phyloP scores from a whole-genome alignment of 2,888 invertebrate genomes.

The Heliconius erato region DNA sequence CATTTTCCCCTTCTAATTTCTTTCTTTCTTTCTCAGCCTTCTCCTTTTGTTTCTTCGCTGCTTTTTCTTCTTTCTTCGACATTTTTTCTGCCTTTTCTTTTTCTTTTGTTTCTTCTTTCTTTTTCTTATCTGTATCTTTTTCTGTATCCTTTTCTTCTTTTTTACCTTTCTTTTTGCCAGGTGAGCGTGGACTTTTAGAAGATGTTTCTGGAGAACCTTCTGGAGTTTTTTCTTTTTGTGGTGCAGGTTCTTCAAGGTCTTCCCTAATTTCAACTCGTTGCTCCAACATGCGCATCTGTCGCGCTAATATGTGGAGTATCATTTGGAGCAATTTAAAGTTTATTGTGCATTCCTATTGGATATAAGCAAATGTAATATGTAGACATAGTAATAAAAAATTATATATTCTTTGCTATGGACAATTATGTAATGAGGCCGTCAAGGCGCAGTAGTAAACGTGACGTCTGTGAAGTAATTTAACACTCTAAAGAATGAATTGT shows the following conservation, averaged over 20 bases:
- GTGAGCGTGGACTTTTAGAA: conserved; percentile 46
- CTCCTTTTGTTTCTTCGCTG: conserved; percentile 47
- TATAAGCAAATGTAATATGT: background rate
- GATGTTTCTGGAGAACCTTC: conserved; percentile 40
- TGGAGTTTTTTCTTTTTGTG: conserved; percentile 35
- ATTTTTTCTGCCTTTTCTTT: conserved; percentile 21
- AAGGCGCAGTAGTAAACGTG: too few relatives aligned
- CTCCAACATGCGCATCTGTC: conserved; percentile 71
- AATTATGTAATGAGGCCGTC: too few relatives aligned
- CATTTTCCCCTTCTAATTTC: conserved; percentile 13
- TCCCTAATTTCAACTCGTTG: conserved; percentile 67
- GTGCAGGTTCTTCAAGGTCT: conserved; percentile 48
- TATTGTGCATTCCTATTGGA: conserved; percentile 64
- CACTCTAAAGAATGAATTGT: too few relatives aligned
- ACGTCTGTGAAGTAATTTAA: too few relatives aligned
- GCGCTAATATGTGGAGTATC: conserved; percentile 71
- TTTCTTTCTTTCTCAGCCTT: conserved; percentile 42
- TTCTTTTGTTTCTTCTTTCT: conserved; percentile 35
- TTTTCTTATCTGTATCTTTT: conserved; percentile 22
- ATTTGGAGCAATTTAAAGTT: conserved; percentile 72
- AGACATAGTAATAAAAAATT: background rate
- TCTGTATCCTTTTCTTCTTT: conserved; percentile 46
- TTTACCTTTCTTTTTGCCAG: conserved; percentile 34
- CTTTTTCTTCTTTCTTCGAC: conserved; percentile 47
- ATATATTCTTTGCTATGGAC: background rate